Evolutionary conservation across 2,113 vertebrate species (phyloP).

Genomic region (Corythornis cristatus): DNA sequence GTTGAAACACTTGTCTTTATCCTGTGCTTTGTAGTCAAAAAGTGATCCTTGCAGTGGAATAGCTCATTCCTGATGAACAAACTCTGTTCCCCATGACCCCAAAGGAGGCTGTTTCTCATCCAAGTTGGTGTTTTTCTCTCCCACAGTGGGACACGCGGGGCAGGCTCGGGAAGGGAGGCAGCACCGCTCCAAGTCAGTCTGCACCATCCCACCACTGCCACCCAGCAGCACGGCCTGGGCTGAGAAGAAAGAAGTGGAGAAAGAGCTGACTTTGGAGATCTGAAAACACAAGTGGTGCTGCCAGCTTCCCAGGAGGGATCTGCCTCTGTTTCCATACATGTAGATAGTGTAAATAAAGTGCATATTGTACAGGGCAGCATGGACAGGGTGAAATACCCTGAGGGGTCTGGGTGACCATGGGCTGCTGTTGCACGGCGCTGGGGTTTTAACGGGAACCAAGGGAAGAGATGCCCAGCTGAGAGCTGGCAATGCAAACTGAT

Average conservation of each 20-base stretch:
- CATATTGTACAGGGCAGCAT: accelerated
- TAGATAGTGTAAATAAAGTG: conserved; percentile 18
- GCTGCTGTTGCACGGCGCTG: accelerated
- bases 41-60: not conserved
- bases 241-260: not conserved
- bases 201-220: not conserved
- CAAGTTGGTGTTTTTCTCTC: not conserved
- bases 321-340: accelerated
- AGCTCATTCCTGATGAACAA: not conserved
- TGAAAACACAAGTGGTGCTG: not conserved
- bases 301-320: accelerated
- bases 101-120: not conserved
- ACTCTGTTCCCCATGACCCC: not conserved
- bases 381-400: accelerated
- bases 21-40: not conserved
- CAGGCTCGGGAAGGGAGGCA: not conserved
- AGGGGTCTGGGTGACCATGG: not conserved
- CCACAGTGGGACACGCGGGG: not conserved
- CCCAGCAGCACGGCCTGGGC: accelerated
- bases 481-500: not conserved
- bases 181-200: not conserved
- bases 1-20: not conserved
- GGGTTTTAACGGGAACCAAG: not conserved
- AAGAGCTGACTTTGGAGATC: not conserved
- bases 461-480: not conserved